Conservation (phyloP, 2,888 invertebrate species). For the Criorhina ranunculi region DNA sequence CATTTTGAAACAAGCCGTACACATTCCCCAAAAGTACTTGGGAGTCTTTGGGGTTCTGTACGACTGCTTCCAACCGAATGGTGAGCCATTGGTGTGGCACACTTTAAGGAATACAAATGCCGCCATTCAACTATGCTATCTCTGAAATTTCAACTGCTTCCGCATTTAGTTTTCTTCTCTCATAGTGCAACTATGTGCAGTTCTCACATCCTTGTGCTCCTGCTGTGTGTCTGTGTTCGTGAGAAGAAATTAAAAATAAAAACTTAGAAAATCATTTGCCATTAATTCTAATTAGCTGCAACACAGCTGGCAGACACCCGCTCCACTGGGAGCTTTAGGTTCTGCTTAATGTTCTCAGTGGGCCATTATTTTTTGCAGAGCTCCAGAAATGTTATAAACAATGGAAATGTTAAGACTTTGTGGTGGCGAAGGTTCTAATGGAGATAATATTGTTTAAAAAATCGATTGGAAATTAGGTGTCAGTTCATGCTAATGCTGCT, state of each 20-base stretch:
- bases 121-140: conserved; percentile 11
- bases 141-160: conserved; percentile 41
- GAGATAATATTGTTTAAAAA: no score
- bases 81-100: conserved; percentile 24
- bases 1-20: conserved; percentile 24
- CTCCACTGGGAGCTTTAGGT: conserved; percentile 15
- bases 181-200: conserved; percentile 23
- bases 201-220: conserved; percentile 8
- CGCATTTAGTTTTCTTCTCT: conserved; percentile 20
- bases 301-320: conserved; percentile 34
- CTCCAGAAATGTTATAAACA: conserved; percentile 6
- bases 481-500: no score
- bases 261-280: conserved; percentile 52
- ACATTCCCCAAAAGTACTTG: conserved; percentile 24
- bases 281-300: conserved; percentile 66
- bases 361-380: conserved; percentile 18
- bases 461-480: no score
- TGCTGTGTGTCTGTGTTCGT: background rate
- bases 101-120: conserved; percentile 36
- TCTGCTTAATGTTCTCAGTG: conserved; percentile 33
- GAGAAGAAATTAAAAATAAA: conserved; percentile 35
- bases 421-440: no score
- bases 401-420: background rate
- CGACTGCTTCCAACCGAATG: background rate
- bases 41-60: conserved; percentile 5